Percentiles rank a stretch among this genome's conserved stretches.
Conservation (phyloP, 2,888 invertebrate genomes). For the Andrena chrysosceles region DNA sequence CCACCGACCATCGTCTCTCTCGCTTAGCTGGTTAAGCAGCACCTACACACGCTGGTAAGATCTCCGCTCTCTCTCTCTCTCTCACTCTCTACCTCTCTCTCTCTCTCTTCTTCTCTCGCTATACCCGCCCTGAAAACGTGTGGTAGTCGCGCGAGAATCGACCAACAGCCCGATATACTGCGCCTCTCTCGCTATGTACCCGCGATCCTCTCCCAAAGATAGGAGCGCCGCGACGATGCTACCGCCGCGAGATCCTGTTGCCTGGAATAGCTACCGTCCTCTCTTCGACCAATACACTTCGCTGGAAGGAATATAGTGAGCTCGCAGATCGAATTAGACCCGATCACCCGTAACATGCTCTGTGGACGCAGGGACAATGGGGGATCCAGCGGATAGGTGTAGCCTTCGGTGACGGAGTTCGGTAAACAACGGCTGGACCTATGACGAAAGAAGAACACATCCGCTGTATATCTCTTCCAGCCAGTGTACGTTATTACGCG, state of each 20-base stretch:
- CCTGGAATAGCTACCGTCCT: conserved; percentile 44
- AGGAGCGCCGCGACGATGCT: conserved; percentile 31
- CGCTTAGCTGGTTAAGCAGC: conserved; percentile 66
- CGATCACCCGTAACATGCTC: not conserved
- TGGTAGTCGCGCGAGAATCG: conserved; percentile 51
- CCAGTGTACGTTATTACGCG: not conserved
- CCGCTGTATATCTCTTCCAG: not conserved
- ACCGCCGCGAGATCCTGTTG: conserved; percentile 50
- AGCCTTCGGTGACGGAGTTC: not conserved
- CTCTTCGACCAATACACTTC: not conserved
- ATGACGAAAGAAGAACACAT: not conserved
- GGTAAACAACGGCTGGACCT: conserved; percentile 12
- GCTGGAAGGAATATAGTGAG: conserved; percentile 4
- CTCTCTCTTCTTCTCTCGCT: conserved; percentile 22
- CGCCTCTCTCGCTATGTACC: conserved; percentile 16
- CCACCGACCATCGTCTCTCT: conserved; percentile 61
- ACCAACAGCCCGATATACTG: conserved; percentile 24
- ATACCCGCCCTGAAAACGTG: conserved; percentile 49
- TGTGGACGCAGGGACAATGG: not conserved
- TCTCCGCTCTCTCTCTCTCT: conserved; percentile 2
- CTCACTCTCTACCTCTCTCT: not conserved
- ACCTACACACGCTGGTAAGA: conserved; percentile 39
- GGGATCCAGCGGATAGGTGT: not conserved
- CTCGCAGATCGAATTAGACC: not conserved
- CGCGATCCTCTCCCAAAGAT: conserved; percentile 49